phyloP scores from a whole-genome alignment of 2,113 vertebrate species.

The Uria lomvia region DNA sequence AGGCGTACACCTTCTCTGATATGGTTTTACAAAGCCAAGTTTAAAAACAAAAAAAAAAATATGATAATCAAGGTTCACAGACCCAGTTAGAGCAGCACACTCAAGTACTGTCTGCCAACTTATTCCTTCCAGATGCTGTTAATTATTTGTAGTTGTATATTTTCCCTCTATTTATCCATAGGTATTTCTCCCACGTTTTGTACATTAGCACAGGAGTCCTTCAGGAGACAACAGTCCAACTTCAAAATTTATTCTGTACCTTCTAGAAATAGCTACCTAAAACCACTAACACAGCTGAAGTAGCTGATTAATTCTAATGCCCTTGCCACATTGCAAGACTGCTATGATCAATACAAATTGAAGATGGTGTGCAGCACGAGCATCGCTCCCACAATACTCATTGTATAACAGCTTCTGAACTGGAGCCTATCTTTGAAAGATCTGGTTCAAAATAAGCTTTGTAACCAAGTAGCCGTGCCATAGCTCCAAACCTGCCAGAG shows the following conservation, averaged over 20 bases:
- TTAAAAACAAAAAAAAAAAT: neutral
- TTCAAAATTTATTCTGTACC: neutral
- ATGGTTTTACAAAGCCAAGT: neutral
- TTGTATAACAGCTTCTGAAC: conserved; percentile 29
- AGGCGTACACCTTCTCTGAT: neutral
- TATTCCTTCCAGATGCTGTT: neutral
- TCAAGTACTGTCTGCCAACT: neutral
- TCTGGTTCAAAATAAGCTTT: neutral
- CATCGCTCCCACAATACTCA: conserved; percentile 66
- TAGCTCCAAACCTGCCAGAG: neutral
- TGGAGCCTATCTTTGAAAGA: neutral
- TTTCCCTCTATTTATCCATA: neutral
- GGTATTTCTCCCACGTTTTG: neutral
- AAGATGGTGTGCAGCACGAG: conserved; percentile 40
- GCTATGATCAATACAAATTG: conserved; percentile 72
- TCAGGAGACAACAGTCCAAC: neutral
- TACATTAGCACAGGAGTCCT: neutral
- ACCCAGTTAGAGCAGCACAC: neutral
- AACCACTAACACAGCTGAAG: neutral
- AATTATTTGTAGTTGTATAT: neutral
- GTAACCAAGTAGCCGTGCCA: neutral
- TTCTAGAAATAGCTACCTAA: neutral
- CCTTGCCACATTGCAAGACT: conserved; percentile 45
- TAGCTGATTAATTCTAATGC: conserved; percentile 27
- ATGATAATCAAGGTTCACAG: neutral